A percentile compares a stretch with the other conserved stretches of the same genome.
Conservation (phyloP, 1,140 invertebrate species). For the Sesamia nonagrioides region DNA sequence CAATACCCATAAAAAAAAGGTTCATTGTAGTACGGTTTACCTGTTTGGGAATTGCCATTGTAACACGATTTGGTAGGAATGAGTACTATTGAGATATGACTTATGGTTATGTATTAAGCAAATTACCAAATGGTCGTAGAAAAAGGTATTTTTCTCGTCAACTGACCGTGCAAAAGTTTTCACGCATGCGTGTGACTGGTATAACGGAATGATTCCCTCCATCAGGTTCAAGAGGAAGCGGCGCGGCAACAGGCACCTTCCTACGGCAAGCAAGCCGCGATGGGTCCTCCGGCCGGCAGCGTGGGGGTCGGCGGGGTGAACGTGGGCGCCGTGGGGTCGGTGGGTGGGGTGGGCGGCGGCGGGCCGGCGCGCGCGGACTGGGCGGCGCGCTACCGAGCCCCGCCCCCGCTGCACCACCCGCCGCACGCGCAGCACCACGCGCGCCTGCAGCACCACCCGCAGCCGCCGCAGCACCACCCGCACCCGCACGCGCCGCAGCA, state of each 20-base stretch:
- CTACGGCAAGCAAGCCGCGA: slow-evolving; percentile 88
- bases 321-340: slow-evolving; percentile 51
- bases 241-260: slow-evolving; percentile 93
- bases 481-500: slow-evolving; percentile 85
- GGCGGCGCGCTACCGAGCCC: slow-evolving; percentile 74
- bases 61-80: too few species aligned
- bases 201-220: neutral
- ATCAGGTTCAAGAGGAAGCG: slow-evolving; percentile 96
- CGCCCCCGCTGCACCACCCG: slow-evolving; percentile 76
- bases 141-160: too few species aligned
- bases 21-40: too few species aligned
- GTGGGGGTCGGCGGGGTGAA: slow-evolving; percentile 49
- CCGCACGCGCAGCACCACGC: slow-evolving; percentile 72
- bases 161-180: too few species aligned
- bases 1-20: too few species aligned
- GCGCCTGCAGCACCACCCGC: slow-evolving; percentile 74
- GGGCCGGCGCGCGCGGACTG: slow-evolving; percentile 66
- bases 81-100: too few species aligned
- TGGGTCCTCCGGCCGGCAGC: slow-evolving; percentile 73
- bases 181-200: neutral
- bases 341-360: slow-evolving; percentile 67
- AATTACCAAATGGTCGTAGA: too few species aligned
- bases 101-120: too few species aligned
- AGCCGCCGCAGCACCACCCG: slow-evolving; percentile 79
- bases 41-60: too few species aligned